Evolutionary conservation across 2,113 vertebrate genomes (phyloP), one percentile per base, ranked within the genome.

Genomic region (Rhinolophus sinicus): DNA sequence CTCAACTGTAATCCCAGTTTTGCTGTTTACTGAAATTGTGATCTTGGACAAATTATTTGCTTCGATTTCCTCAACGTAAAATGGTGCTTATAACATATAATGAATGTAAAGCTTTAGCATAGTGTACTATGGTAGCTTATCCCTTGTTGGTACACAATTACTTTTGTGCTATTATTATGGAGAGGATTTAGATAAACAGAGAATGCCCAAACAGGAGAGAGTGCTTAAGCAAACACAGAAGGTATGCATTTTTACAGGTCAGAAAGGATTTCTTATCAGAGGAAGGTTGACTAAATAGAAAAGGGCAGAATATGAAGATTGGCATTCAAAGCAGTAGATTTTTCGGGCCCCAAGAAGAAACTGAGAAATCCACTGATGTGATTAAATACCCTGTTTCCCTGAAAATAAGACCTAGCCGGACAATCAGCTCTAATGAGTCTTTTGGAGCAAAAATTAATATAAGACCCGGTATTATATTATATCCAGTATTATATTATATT

Each of bases 281-380:
- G 72, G 83, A 84, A 92, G 56, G 13, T n/a, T 96, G 90, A 81
- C 90, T 83, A 92, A 81, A 93, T 19, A n/a, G 44, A 67, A 21
- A 93, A 64, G 38, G 67, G 47, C 15, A 58, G 12, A 50, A 10
- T 88, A 52, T 90, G 88, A 82, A 73, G 19, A 88, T 97, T 81
- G 95, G 24, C 93, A 85, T 95, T 97, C 84, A 96, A 88, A 96
- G 54, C n/a, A 58, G 78, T 60, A 75, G 47, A 64, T 88, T 96
- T 85, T 92, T 67, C 62, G 56, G 56, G 56, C 75, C 89, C 50
- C 64, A 47, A 73, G 62, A 67, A 88, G 40, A 92, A 82, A 94
- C 58, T 38, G 81, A 96, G 69, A 21, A n/a, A 18, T 65, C 24
- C 69, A 44, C 60, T 38, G 44, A 40, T 56, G 22, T 92, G 30